Conservation (phyloP, 2,888 invertebrate species). For the Eupithecia centaureata region DNA sequence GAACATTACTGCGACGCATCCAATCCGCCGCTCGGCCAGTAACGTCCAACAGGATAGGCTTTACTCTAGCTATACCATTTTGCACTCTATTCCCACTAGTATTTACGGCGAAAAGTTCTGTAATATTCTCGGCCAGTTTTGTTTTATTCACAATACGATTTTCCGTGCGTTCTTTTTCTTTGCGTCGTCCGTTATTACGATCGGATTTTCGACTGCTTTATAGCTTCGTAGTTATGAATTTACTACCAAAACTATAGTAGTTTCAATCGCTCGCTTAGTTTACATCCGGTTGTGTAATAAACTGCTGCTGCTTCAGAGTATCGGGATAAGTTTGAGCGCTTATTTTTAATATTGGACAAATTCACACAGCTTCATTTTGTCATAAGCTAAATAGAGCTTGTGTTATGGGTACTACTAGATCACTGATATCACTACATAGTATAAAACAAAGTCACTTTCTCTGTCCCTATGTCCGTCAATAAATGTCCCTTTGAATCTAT, state of each 20-base stretch:
- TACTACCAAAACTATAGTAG: too few species aligned
- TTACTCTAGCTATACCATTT: slow-evolving; percentile 20
- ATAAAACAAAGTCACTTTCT: too few species aligned
- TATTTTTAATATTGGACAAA: too few species aligned
- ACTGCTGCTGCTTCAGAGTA: not conserved
- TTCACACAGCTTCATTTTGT: too few species aligned
- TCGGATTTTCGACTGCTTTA: slow-evolving; percentile 44
- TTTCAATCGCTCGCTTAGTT: slow-evolving; percentile 5
- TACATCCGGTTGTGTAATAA: not conserved
- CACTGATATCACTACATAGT: too few species aligned
- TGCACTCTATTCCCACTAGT: not conserved
- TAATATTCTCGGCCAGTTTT: slow-evolving; percentile 49
- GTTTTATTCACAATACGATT: slow-evolving; percentile 55
- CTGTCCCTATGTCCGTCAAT: too few species aligned
- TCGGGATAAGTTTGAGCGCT: not conserved
- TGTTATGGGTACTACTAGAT: too few species aligned
- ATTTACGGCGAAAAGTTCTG: slow-evolving; percentile 26
- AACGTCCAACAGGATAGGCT: slow-evolving; percentile 49
- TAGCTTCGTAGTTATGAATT: slow-evolving; percentile 17
- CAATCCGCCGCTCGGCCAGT: slow-evolving; percentile 50
- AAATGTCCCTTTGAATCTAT: too few species aligned
- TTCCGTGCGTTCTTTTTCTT: slow-evolving; percentile 42
- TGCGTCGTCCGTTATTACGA: slow-evolving; percentile 47
- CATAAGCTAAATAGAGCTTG: too few species aligned
- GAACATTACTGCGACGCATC: slow-evolving; percentile 57